These are phyloP conservation scores for Ctena decussata DNA, from an alignment of 2,888 invertebrate species.

Conservation along the genomic window DNA sequence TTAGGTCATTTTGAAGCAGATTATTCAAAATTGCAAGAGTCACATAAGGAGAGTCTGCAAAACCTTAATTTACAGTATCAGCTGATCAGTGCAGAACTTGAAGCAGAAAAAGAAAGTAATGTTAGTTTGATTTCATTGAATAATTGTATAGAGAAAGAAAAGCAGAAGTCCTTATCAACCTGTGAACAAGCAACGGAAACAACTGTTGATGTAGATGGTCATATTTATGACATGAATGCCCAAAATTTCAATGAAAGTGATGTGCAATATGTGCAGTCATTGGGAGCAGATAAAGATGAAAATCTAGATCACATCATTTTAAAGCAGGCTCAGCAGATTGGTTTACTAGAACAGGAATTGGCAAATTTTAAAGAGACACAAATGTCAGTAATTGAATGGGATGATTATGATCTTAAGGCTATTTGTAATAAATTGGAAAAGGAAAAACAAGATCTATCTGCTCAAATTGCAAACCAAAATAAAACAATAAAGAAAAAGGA, in stretches of 20 bases:
- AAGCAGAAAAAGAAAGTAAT: neutral
- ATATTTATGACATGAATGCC: neutral
- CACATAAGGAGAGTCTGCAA: neutral
- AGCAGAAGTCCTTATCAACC: neutral
- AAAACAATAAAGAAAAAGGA: slow-evolving; percentile 44
- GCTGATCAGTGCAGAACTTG: neutral
- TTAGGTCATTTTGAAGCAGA: neutral
- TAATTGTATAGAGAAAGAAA: neutral
- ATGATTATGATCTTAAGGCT: slow-evolving; percentile 51
- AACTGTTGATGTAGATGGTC: neutral
- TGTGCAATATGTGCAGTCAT: neutral
- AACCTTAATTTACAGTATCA: neutral
- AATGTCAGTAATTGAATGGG: slow-evolving; percentile 20
- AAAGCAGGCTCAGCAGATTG: neutral
- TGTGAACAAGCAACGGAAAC: neutral
- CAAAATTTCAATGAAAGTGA: neutral
- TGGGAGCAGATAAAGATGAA: neutral
- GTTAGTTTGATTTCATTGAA: neutral
- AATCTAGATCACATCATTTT: neutral
- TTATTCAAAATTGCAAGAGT: neutral
- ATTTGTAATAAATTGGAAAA: slow-evolving; percentile 47
- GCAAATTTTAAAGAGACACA: neutral
- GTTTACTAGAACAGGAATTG: neutral
- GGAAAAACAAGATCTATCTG: slow-evolving; percentile 36
- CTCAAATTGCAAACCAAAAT: slow-evolving; percentile 11